A percentile compares a stretch with the other conserved stretches of the same genome.
phyloP scores from a whole-genome alignment of 2,888 invertebrate genomes.

The Cephalotes varians region DNA sequence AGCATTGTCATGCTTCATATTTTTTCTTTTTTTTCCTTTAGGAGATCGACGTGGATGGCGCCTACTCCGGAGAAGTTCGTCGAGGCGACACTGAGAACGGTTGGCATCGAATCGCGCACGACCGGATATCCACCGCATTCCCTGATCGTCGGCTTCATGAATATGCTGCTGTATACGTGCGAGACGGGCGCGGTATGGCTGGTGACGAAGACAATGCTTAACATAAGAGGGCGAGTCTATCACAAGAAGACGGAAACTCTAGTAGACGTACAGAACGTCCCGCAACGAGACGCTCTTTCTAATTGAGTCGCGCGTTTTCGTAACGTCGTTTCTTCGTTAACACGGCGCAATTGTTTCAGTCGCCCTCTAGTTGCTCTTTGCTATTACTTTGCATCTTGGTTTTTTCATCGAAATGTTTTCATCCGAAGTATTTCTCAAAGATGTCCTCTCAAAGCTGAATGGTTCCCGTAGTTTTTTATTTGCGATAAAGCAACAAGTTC shows the following conservation, averaged over 20 bases:
- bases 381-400: background rate
- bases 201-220: conserved; percentile 89
- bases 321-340: background rate
- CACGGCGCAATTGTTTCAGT: background rate
- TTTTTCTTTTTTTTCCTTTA: conserved; percentile 52
- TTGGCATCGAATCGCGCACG: conserved; percentile 90
- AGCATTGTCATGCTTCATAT: background rate
- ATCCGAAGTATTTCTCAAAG: background rate
- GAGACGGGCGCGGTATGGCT: conserved; percentile 88
- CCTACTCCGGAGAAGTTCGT: conserved; percentile 92
- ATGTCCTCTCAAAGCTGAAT: background rate
- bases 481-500: background rate
- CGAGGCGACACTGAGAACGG: conserved; percentile 89
- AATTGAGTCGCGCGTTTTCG: background rate
- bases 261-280: background rate
- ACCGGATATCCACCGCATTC: conserved; percentile 92
- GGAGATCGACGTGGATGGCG: conserved; percentile 90
- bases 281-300: background rate
- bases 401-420: background rate
- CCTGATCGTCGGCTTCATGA: conserved; percentile 87
- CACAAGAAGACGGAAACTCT: conserved; percentile 82
- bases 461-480: too few relatives aligned
- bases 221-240: conserved; percentile 88
- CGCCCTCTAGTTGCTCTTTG: background rate
- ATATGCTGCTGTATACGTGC: conserved; percentile 86